Conservation (phyloP, 1,140 invertebrate species). For the Plectus sambesii region DNA sequence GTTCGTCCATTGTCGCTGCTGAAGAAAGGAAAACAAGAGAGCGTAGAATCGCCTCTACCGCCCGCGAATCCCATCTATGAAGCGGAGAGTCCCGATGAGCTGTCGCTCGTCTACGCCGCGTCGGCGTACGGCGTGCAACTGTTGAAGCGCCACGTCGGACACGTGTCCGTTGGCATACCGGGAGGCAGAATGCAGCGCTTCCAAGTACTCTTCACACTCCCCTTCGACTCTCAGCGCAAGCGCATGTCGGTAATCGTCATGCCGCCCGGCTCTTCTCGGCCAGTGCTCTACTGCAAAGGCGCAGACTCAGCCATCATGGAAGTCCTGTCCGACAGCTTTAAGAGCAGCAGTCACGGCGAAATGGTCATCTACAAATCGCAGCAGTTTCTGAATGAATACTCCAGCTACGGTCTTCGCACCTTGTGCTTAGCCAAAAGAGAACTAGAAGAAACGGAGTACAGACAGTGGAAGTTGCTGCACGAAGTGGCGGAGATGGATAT, state of each 20-base stretch:
- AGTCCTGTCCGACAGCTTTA: constrained; percentile 53
- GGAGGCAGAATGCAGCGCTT: no score
- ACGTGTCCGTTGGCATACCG: no score
- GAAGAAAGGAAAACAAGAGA: no score
- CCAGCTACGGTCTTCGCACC: no score
- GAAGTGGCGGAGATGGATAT: no score
- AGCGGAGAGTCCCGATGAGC: constrained; percentile 47
- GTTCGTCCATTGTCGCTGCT: no score
- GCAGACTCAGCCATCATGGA: constrained; percentile 72
- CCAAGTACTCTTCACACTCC: constrained; percentile 67
- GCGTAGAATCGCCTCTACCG: no score
- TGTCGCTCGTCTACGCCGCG: constrained; percentile 49
- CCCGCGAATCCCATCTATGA: constrained; percentile 34
- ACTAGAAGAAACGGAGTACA: constrained; percentile 63
- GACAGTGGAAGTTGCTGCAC: constrained; percentile 63
- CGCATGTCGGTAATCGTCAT: constrained; percentile 86
- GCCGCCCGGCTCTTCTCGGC: no score
- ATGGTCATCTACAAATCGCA: constrained; percentile 20
- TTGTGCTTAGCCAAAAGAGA: constrained; percentile 30
- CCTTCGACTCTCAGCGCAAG: constrained; percentile 84
- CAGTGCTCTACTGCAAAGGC: constrained; percentile 71
- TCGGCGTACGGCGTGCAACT: constrained; percentile 49
- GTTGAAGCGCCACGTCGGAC: background rate
- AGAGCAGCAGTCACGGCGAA: constrained; percentile 16
- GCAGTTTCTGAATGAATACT: no score